Conservation (phyloP, 2,888 invertebrate genomes). For the Eledona agricola region DNA sequence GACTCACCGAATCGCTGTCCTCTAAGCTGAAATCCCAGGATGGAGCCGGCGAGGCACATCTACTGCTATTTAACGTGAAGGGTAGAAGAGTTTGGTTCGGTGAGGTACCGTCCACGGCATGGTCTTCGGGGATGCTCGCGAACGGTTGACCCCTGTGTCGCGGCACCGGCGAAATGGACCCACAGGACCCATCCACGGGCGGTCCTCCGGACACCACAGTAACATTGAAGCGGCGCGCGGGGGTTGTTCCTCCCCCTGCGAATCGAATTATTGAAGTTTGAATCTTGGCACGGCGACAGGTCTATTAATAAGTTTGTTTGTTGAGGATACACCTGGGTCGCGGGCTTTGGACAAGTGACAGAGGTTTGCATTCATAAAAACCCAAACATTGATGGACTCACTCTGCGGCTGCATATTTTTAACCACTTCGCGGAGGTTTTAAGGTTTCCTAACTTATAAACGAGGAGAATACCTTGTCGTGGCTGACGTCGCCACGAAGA, state of each 20-base stretch:
- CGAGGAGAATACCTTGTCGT: slow-evolving; percentile 54
- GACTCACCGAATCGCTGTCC: slow-evolving; percentile 58
- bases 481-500: slow-evolving; percentile 61
- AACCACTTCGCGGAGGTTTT: background rate
- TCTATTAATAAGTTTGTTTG: slow-evolving; percentile 19
- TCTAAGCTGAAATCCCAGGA: slow-evolving; percentile 61
- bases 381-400: too few relatives aligned
- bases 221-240: slow-evolving; percentile 66
- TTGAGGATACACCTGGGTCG: slow-evolving; percentile 10
- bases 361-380: too few relatives aligned
- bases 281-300: slow-evolving; percentile 12
- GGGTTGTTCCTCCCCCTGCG: slow-evolving; percentile 43
- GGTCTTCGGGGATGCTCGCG: slow-evolving; percentile 63
- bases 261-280: background rate
- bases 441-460: slow-evolving; percentile 3
- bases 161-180: slow-evolving; percentile 55
- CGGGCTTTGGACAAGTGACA: slow-evolving; percentile 22
- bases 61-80: slow-evolving; percentile 47
- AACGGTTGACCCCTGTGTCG: slow-evolving; percentile 61
- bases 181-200: slow-evolving; percentile 43
- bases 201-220: slow-evolving; percentile 58
- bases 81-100: slow-evolving; percentile 41
- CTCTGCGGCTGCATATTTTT: too few relatives aligned
- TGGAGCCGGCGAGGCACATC: slow-evolving; percentile 59
- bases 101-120: slow-evolving; percentile 61